Conservation (phyloP, 2,888 invertebrate species). For the Lysandra bellargus region DNA sequence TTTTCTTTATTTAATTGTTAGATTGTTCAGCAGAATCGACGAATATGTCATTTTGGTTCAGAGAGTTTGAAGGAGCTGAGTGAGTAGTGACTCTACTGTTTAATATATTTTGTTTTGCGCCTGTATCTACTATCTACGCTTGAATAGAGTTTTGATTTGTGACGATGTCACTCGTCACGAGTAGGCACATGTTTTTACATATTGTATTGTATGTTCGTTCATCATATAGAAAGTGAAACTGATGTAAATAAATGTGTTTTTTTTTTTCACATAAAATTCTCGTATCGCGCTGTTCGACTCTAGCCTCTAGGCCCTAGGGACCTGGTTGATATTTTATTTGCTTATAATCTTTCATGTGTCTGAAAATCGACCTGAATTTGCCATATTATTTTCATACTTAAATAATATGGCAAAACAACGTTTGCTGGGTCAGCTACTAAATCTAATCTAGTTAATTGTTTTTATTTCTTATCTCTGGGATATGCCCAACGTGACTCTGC, state of each 20-base stretch:
- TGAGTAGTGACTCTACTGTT: neutral
- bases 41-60: neutral
- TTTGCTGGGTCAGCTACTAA: too few species aligned
- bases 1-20: neutral
- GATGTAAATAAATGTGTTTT: neutral
- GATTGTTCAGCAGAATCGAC: neutral
- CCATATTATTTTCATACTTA: too few species aligned
- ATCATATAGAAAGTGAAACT: neutral
- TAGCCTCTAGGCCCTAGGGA: too few species aligned
- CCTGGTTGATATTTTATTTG: too few species aligned
- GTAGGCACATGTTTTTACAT: neutral
- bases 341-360: too few species aligned
- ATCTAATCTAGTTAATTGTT: too few species aligned
- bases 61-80: neutral
- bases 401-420: too few species aligned
- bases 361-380: too few species aligned
- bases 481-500: too few species aligned
- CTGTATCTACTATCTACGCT: neutral
- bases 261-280: neutral
- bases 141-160: constrained; percentile 9
- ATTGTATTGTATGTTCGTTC: neutral
- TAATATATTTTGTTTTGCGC: neutral
- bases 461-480: too few species aligned
- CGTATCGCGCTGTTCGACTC: too few species aligned
- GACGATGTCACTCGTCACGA: neutral